Evolutionary conservation across 2,113 vertebrate genomes (phyloP), one percentile per base, ranked within the genome.

Genomic region (Eupsittula cactorum): DNA sequence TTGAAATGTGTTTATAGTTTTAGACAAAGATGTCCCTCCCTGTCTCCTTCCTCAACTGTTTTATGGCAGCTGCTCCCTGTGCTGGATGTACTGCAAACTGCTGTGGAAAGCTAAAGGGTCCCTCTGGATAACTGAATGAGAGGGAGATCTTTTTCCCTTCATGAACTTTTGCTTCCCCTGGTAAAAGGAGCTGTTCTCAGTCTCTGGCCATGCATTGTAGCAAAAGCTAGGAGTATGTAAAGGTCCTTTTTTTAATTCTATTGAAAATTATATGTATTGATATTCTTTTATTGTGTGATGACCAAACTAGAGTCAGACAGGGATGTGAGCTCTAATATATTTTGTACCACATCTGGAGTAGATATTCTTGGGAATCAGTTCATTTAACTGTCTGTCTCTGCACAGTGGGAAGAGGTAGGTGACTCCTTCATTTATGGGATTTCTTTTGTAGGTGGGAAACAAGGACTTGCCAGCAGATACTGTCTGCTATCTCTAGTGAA

Each of bases 361-460:
- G 33, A 35, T 92, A 24, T 82, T 88, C 75, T 76, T 82, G 52
- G 81, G 35, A 82, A 49, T 84, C 23, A 19, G 17, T 85, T 87
- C 28, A 62, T 65, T 59, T 85, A 50, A 28, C 79, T 64, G 7
- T 29, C 62, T 90, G 49, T 14, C 17, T 88, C 39, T 67, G 37
- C 91, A 46, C 33, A 88, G 63, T 47, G 39, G 55, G n/a, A 86
- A 77, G 59, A 83, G 27, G 69, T 80, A 57, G 28, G 19, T 9
- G 10, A 81, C 59, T 39, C 60, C 64, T 73, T 91, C 70, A 60
- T 92, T 90, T 83, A 50, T 67, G 64, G 76, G 42, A 78, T 96
- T 95, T 95, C 78, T 94, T 95, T 29, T 78, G 60, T 86, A 93
- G 75, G 55, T 92, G 68, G 55, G 46, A 81, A 50, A 63, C 33